Percentiles rank a stretch among this genome's conserved stretches.
Evolutionary conservation across 1,140 invertebrate species (phyloP).

Genomic region (Conus ventricosus): DNA sequence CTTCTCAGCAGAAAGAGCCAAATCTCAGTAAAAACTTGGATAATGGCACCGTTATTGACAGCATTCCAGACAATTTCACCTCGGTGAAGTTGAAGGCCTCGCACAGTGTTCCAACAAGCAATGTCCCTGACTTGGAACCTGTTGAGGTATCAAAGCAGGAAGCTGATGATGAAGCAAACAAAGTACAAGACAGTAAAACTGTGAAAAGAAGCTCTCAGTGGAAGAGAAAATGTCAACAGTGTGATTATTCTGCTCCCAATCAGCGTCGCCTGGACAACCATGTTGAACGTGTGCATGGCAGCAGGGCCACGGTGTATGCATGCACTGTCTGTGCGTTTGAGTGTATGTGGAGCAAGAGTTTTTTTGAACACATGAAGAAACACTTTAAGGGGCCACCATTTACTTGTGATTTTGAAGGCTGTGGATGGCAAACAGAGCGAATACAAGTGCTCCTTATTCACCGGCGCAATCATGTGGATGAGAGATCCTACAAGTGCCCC

Average conservation of each 20-base stretch:
- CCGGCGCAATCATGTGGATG: slow-evolving; percentile 77
- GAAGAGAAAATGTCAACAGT: slow-evolving; percentile 50
- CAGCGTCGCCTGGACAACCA: slow-evolving; percentile 52
- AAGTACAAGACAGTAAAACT: background rate
- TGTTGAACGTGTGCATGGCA: slow-evolving; percentile 69
- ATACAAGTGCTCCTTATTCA: slow-evolving; percentile 79
- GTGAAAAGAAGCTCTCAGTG: background rate
- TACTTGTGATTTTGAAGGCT: slow-evolving; percentile 78
- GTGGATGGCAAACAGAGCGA: slow-evolving; percentile 77
- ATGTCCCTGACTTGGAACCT: background rate
- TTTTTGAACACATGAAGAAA: slow-evolving; percentile 81
- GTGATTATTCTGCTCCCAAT: slow-evolving; percentile 51
- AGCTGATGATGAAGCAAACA: background rate
- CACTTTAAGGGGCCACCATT: slow-evolving; percentile 82
- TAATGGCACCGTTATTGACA: background rate
- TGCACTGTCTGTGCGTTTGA: slow-evolving; percentile 81
- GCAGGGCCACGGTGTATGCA: slow-evolving; percentile 79
- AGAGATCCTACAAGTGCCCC: slow-evolving; percentile 77
- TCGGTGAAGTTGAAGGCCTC: background rate
- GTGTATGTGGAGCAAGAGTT: slow-evolving; percentile 81
- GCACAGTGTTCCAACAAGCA: background rate
- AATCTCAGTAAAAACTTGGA: background rate
- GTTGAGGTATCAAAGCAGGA: background rate
- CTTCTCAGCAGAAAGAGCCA: background rate
- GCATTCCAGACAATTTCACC: background rate